Percentiles rank a stretch among this genome's conserved stretches.
phyloP scores from a whole-genome alignment of 1,140 invertebrate genomes.

The Micrasema longulum region DNA sequence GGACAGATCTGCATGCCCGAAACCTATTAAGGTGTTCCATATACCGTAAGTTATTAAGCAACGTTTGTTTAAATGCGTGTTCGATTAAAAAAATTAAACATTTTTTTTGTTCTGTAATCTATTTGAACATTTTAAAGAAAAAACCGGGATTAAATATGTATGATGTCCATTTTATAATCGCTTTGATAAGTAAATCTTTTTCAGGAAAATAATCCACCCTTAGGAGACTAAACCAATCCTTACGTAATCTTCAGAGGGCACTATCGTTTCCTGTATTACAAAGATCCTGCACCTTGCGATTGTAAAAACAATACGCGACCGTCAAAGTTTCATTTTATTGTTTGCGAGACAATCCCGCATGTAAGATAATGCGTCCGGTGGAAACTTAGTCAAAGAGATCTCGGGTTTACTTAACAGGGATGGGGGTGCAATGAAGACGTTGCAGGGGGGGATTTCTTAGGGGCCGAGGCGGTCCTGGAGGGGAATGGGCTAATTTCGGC shows the following conservation, averaged over 20 bases:
- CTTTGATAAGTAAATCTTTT: too few species aligned
- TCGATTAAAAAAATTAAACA: too few species aligned
- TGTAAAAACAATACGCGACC: slow-evolving; percentile 35
- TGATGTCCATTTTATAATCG: too few species aligned
- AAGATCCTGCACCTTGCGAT: slow-evolving; percentile 5
- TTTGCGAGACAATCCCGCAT: slow-evolving; percentile 40
- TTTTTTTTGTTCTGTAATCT: too few species aligned
- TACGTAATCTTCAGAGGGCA: background rate
- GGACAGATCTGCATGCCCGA: too few species aligned
- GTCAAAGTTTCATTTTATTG: slow-evolving; percentile 34
- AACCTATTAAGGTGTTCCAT: too few species aligned
- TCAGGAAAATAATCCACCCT: too few species aligned
- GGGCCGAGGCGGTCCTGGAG: background rate
- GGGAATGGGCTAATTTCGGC: slow-evolving; percentile 45
- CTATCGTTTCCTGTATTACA: background rate
- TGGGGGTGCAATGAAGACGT: slow-evolving; percentile 33
- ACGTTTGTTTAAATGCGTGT: too few species aligned
- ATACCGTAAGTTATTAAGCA: too few species aligned
- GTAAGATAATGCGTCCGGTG: slow-evolving; percentile 42
- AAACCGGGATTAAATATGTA: too few species aligned
- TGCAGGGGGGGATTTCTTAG: background rate
- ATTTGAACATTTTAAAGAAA: too few species aligned
- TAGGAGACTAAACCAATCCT: too few species aligned
- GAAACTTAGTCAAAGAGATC: slow-evolving; percentile 44
- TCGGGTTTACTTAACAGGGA: slow-evolving; percentile 15